Percentiles rank a stretch among this genome's conserved stretches.
phyloP scores from a whole-genome alignment of 1,140 invertebrate species.

The Megalonaias nervosa region DNA sequence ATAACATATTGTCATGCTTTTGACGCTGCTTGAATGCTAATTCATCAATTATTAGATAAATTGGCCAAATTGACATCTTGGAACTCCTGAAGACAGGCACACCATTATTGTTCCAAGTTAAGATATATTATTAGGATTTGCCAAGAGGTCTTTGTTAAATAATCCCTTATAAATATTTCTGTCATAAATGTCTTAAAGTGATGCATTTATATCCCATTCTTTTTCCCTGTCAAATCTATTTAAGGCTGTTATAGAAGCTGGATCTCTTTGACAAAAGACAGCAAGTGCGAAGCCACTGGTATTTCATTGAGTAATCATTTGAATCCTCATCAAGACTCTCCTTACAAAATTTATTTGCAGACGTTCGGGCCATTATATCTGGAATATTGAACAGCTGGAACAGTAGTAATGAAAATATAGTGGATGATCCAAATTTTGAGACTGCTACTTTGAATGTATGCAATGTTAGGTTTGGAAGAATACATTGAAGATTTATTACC shows the following conservation, averaged over 20 bases:
- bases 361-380: background rate
- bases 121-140: slow-evolving; percentile 27
- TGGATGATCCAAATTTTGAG: background rate
- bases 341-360: background rate
- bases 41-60: slow-evolving; percentile 34
- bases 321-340: background rate
- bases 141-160: background rate
- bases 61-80: slow-evolving; percentile 29
- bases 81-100: slow-evolving; percentile 38
- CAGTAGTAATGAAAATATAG: too few species aligned
- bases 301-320: background rate
- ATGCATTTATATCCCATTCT: background rate
- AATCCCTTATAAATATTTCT: background rate
- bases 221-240: background rate
- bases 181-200: background rate
- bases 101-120: slow-evolving; percentile 37
- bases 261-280: background rate
- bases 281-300: background rate
- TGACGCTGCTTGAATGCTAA: slow-evolving; percentile 21
- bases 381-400: too few species aligned
- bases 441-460: background rate
- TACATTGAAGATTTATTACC: too few species aligned
- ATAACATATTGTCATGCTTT: slow-evolving; percentile 26
- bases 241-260: background rate
- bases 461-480: too few species aligned